Evolutionary conservation across 2,113 vertebrate species (phyloP).

Genomic region (Erythrolamprus reginae): DNA sequence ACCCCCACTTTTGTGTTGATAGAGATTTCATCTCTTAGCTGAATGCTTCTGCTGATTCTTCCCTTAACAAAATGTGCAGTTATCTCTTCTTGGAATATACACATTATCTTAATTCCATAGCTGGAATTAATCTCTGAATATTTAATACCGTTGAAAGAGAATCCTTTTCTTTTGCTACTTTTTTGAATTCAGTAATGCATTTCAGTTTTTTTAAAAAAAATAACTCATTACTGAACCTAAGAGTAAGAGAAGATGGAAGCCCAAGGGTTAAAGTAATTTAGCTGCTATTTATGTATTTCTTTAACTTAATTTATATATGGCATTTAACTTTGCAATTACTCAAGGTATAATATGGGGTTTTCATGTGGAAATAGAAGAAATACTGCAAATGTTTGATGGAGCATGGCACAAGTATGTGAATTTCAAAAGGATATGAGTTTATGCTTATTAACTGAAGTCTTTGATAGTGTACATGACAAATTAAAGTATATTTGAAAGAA

Average conservation of each 20-base stretch:
- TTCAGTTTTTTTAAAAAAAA: not conserved
- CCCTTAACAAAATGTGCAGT: not conserved
- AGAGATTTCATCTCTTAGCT: not conserved
- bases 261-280: not conserved
- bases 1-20: not conserved
- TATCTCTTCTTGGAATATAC: not conserved
- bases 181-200: not conserved
- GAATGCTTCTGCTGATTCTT: not conserved
- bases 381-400: not conserved
- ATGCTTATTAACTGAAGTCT: not conserved
- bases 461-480: not conserved
- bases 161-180: not conserved
- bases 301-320: not conserved
- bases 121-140: not conserved
- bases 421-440: not conserved
- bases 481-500: not conserved
- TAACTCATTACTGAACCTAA: not conserved
- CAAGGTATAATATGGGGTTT: not conserved
- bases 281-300: not conserved
- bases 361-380: not conserved
- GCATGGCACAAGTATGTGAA: not conserved
- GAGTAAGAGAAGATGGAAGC: not conserved
- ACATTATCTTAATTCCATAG: not conserved
- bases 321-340: not conserved
- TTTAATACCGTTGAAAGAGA: not conserved